Conservation (phyloP, 2,797 vertebrate species). For the Scarus forsteni region DNA sequence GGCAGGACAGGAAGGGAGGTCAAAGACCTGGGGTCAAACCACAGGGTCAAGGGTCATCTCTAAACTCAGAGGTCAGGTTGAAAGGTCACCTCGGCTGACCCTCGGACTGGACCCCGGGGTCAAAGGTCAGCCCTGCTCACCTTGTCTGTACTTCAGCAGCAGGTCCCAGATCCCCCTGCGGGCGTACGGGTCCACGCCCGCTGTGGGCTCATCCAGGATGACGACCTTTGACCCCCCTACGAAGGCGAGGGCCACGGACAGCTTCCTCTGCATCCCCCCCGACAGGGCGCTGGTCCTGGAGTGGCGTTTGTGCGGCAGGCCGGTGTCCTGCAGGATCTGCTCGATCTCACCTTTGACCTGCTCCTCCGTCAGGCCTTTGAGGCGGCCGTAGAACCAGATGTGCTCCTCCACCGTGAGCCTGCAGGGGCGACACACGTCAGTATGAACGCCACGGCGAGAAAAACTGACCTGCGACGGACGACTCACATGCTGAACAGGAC, state of each 20-base stretch:
- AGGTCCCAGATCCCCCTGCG: conserved; percentile 98
- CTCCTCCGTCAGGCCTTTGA: conserved; percentile 92
- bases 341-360: conserved; percentile 92
- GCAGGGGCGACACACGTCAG: not conserved
- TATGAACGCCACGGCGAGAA: not conserved
- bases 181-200: conserved; percentile 96
- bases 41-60: not conserved
- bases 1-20: not conserved
- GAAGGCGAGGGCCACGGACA: conserved; percentile 96
- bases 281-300: conserved; percentile 91
- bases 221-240: conserved; percentile 97
- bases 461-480: too few relatives aligned
- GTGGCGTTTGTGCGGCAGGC: conserved; percentile 92
- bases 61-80: too few relatives aligned
- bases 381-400: conserved; percentile 97
- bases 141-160: conserved; percentile 93
- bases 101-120: too few relatives aligned
- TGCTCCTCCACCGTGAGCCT: conserved; percentile 98
- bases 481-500: conserved; percentile 92
- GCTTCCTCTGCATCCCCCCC: conserved; percentile 97
- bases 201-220: conserved; percentile 96
- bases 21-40: not conserved
- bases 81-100: too few relatives aligned
- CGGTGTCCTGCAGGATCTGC: conserved; percentile 92
- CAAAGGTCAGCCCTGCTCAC: conserved; percentile 67